A percentile compares a stretch with the other conserved stretches of the same genome.
Conservation (phyloP, 2,888 invertebrate species). For the Orgyia antiqua region DNA sequence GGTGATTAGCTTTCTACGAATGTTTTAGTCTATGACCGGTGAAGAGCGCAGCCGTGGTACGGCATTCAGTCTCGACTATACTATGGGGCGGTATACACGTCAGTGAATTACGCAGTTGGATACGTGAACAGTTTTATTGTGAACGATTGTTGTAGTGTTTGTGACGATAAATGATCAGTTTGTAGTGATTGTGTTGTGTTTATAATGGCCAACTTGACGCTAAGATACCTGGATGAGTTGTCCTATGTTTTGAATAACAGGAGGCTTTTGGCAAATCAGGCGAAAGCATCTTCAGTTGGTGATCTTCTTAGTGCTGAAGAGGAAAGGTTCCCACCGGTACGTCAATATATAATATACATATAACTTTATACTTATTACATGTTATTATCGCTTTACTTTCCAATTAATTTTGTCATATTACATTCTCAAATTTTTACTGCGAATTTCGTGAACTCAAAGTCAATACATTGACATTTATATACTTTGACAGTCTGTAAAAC, state of each 20-base stretch:
- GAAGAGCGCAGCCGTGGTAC: constrained; percentile 18
- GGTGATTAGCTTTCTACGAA: constrained; percentile 29
- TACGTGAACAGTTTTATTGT: constrained; percentile 43
- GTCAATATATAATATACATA: constrained; percentile 20
- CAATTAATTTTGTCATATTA: not conserved
- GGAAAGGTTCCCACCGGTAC: constrained; percentile 60
- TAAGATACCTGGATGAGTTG: constrained; percentile 73
- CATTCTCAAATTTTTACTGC: not conserved
- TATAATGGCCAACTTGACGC: constrained; percentile 66
- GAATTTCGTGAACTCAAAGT: not conserved
- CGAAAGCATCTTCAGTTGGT: constrained; percentile 71
- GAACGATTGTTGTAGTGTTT: constrained; percentile 21
- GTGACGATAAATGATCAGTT: constrained; percentile 32
- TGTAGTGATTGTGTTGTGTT: constrained; percentile 31
- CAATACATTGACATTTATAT: not conserved
- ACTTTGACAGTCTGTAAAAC: not conserved
- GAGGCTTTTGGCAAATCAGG: constrained; percentile 56
- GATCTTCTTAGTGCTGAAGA: constrained; percentile 69
- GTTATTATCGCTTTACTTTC: too few species aligned
- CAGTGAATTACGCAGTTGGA: constrained; percentile 25
- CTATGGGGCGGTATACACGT: constrained; percentile 39
- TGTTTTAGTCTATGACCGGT: constrained; percentile 25
- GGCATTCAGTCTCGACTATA: constrained; percentile 40
- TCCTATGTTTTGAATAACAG: constrained; percentile 69
- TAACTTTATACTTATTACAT: not conserved